Evolutionary conservation across 35 echinoderm and acorn worm species (phyloP), one percentile per base, ranked within the genome.

Genomic region (Hemicentrotus pulcherrimus): DNA sequence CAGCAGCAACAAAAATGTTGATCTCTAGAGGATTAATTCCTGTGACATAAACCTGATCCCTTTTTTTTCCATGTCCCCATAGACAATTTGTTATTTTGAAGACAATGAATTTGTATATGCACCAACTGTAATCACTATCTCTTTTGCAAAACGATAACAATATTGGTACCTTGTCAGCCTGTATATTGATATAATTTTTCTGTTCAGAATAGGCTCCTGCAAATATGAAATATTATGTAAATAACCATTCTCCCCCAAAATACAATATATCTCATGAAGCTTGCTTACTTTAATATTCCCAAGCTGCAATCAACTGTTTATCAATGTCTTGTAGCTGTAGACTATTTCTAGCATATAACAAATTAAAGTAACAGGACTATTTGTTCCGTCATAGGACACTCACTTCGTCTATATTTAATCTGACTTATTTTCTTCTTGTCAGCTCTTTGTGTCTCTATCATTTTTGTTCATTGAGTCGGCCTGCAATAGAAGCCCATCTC

Each of bases 291-390:
- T 78, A n/a, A 78, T n/a, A 28, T 78, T 78, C 19, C 28, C 6
- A n/a, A 7, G 28, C 28, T 78, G 22, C 19, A 78, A 78, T n/a
- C 19, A 78, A 78, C 65, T 55, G 50, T 15, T 15, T 55, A 55
- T 10, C 11, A 78, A n/a, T 78, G 65, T 78, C 65, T 78, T 78
- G 22, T 3, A 78, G 19, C 7, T 28, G 19, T 78, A 78, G 65
- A 78, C 65, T 78, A 78, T n/a, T n/a, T 78, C 4, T 78, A 78
- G 65, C 65, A 4, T 22, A n/a, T 78, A 78, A 28, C 65, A 78
- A 78, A 78, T 78, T 78, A 78, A 78, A 78, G 65, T 78, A 78
- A 78, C 65, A 78, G 65, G 65, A 78, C 65, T n/a, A n/a, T 78
- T 78, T 78, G 65, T 78, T 78, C 65, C 65, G 4, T 28, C 65